Base-by-base conservation (phyloP, 2,113 vertebrate species). In the Stegostoma tigrinum region DNA sequence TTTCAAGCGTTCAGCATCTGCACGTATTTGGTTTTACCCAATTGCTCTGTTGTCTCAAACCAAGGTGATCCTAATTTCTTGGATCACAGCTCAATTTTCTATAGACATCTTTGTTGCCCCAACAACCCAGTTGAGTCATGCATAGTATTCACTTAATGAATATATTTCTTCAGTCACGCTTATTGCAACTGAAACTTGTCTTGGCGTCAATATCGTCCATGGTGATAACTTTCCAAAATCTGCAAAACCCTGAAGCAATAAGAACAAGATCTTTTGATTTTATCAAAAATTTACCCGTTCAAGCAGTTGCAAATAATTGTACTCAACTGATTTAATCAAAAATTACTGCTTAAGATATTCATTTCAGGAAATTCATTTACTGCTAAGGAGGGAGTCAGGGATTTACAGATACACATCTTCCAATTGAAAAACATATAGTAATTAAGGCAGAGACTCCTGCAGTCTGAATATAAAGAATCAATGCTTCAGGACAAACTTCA, bases 401-500 rank as follows among this genome's bases (percentile, higher is more conserved):
- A 95, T 95, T 95, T 95, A 95, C 34, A 67, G 42, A 87, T 87
- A 55, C 38, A 23, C 15, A 14, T 95, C 45, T 23, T 72, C 94
- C 14, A 72, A 72, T 95, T 95, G 67, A 75, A 95, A 95, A 72
- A 95, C n/a, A 72, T 30, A 95, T 68, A 94, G 38, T 70, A 48
- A 95, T 95, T 72, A 72, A 95, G 68, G 45, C 94, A 70, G 24
- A 95, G 67, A 45, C 45, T 72, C 23, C 3, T 52, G 94, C 52
- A 95, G 21, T 95, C 48, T 72, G 68, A 95, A 95, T 70, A 94
- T 94, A 70, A 6, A 21, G 38, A 70, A 68, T 45, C 66, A 94
- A 48, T 70, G 66, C 66, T 70, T 45, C 93, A 94, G 38, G 93
- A 94, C 93, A 94, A 94, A 68, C 38, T 94, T 94, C 93, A 94